Base-by-base conservation (phyloP, 2,888 invertebrate genomes). In the Lymantria dispar region DNA sequence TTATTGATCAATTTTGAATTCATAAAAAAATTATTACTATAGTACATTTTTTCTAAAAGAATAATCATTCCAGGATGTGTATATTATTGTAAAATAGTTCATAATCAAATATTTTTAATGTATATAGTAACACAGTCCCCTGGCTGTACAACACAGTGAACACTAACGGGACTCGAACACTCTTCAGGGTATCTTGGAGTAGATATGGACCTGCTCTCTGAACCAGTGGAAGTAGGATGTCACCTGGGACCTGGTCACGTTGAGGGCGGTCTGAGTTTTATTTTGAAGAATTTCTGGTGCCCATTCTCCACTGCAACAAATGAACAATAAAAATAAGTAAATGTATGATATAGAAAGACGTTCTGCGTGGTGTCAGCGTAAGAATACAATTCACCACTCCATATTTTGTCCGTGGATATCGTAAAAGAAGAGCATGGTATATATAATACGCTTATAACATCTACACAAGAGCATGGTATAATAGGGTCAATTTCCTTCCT, bases 201-300 rank as follows among this genome's bases (percentile, higher is more conserved):
- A 93, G 33, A 93, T 90, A 79, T 96, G 94, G 37, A 96, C 94
- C 92, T 98, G 95, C 85, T 96, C 93, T 79, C 95, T 94, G 64
- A 96, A 93, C 94, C 95, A 95, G 72, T 94, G 93, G 76, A 94
- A 95, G 71, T 95, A 96, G 60, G 95, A 92, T 8, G 93, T 87
- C 48, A 95, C 94, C 54, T 94, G 94, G 62, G 90, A 84, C 65
- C 94, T 93, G 12, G 96, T 96, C 52, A 93, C 93, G 67, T 95
- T 95, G 11, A 95, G 86, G 0, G 94, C 94, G 41, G 92, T 84
- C 54, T 92, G 82, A 0, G 94, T 94, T 55, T 94, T 95, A 82
- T 92, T 94, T 64, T 94, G 94, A 47, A 96, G 90, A 72, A 94
- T 95, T 81, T 96, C 95, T 8, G 96, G 96, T 47, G 96, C 95